A percentile compares a stretch with the other conserved stretches of the same genome.
phyloP scores from a whole-genome alignment of 2,888 invertebrate genomes.

The Cactoblastis cactorum region DNA sequence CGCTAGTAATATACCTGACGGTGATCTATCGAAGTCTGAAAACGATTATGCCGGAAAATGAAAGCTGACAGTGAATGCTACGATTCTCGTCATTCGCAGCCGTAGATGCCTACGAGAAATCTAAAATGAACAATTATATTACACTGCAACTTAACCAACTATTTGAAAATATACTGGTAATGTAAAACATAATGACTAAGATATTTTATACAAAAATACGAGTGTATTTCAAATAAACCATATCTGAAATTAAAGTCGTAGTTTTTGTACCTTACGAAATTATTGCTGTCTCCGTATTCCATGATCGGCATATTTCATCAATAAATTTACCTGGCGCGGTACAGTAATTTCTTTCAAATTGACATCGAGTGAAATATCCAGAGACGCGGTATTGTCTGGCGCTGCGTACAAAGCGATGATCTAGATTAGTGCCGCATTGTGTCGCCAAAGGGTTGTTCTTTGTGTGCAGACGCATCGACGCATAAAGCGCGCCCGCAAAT shows the following conservation, averaged over 20 bases:
- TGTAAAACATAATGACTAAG: neutral
- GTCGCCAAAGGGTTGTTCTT: constrained; percentile 60
- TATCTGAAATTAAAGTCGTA: no score
- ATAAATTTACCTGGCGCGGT: constrained; percentile 17
- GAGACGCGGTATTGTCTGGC: constrained; percentile 32
- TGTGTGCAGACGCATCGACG: constrained; percentile 39
- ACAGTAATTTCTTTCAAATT: constrained; percentile 41
- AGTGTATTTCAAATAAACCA: no score
- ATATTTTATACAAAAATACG: no score
- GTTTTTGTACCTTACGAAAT: constrained; percentile 4
- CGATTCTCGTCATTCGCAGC: neutral
- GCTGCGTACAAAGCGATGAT: constrained; percentile 48
- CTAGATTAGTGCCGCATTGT: constrained; percentile 67
- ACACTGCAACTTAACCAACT: no score
- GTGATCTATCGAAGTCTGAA: no score
- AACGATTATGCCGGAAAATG: no score
- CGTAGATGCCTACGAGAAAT: neutral
- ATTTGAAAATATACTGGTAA: no score
- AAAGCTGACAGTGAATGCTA: no score
- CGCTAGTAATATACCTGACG: no score
- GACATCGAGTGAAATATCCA: constrained; percentile 53
- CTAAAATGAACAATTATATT: neutral
- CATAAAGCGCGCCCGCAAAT: constrained; percentile 43
- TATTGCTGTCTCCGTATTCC: neutral
- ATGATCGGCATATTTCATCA: constrained; percentile 8